Evolutionary conservation across 2,888 invertebrate species (phyloP).

Genomic region (Luffia ferchaultella): DNA sequence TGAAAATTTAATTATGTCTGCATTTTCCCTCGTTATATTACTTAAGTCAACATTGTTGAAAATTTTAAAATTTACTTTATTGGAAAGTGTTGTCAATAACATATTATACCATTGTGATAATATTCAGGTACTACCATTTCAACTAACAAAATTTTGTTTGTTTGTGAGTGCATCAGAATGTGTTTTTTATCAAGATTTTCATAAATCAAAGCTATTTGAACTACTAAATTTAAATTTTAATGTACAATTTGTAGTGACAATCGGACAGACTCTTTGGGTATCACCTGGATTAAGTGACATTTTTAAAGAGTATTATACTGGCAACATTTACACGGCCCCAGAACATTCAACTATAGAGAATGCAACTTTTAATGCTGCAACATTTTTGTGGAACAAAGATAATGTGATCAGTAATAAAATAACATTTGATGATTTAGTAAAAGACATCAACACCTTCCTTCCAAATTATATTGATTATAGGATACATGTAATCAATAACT

Average conservation of each 20-base stretch:
- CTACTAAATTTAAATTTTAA: not conserved
- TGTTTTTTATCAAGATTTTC: not conserved
- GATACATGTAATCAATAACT: no score
- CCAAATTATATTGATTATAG: constrained; percentile 13
- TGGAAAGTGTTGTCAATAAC: no score
- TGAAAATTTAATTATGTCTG: constrained; percentile 27
- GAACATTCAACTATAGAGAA: no score
- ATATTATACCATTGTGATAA: no score
- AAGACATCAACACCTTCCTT: constrained; percentile 27
- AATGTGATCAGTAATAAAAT: constrained; percentile 28
- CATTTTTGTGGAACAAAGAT: constrained; percentile 32
- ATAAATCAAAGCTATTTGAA: constrained; percentile 6
- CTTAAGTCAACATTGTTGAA: constrained; percentile 24
- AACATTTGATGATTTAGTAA: constrained; percentile 31
- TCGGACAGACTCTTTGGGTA: not conserved
- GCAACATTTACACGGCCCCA: no score
- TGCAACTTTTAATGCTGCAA: not conserved
- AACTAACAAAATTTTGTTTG: no score
- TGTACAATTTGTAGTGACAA: not conserved
- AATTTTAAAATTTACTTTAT: constrained; percentile 27
- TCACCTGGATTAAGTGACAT: not conserved
- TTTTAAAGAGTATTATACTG: no score
- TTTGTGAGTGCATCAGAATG: no score
- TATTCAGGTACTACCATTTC: no score
- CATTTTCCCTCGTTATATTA: constrained; percentile 24